Conservation (phyloP, 1,140 invertebrate species). For the Drosophila busckii region DNA sequence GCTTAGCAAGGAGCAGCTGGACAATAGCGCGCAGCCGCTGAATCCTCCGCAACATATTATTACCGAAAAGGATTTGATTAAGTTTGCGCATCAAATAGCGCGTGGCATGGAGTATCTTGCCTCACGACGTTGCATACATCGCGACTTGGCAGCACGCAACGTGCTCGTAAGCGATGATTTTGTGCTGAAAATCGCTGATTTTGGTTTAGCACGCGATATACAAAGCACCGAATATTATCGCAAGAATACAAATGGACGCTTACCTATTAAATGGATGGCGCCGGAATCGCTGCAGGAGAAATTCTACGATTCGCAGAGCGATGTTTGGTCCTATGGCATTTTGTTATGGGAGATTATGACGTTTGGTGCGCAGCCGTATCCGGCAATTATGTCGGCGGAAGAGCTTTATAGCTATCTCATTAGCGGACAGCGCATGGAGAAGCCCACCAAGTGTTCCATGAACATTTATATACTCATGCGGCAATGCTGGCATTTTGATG, state of each 20-base stretch:
- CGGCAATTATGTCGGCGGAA: slow-evolving; percentile 87
- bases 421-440: slow-evolving; percentile 95
- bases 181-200: slow-evolving; percentile 97
- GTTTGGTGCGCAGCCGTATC: slow-evolving; percentile 93
- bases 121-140: slow-evolving; percentile 95
- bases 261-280: slow-evolving; percentile 99
- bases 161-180: slow-evolving; percentile 96
- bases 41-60: slow-evolving; percentile 84
- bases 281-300: slow-evolving; percentile 97
- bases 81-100: slow-evolving; percentile 97
- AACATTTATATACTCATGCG: slow-evolving; percentile 97
- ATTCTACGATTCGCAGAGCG: slow-evolving; percentile 96
- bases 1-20: slow-evolving; percentile 78
- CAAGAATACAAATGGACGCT: slow-evolving; percentile 95
- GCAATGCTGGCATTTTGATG: slow-evolving; percentile 95
- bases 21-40: slow-evolving; percentile 76
- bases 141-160: slow-evolving; percentile 98
- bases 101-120: slow-evolving; percentile 98
- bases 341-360: slow-evolving; percentile 98
- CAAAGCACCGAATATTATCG: slow-evolving; percentile 97
- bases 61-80: slow-evolving; percentile 95
- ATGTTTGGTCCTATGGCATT: slow-evolving; percentile 98
- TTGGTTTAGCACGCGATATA: slow-evolving; percentile 97
- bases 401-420: slow-evolving; percentile 90
- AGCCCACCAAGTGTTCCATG: slow-evolving; percentile 93